phyloP scores from a whole-genome alignment of 2,113 vertebrate species.

The Macaca nemestrina region DNA sequence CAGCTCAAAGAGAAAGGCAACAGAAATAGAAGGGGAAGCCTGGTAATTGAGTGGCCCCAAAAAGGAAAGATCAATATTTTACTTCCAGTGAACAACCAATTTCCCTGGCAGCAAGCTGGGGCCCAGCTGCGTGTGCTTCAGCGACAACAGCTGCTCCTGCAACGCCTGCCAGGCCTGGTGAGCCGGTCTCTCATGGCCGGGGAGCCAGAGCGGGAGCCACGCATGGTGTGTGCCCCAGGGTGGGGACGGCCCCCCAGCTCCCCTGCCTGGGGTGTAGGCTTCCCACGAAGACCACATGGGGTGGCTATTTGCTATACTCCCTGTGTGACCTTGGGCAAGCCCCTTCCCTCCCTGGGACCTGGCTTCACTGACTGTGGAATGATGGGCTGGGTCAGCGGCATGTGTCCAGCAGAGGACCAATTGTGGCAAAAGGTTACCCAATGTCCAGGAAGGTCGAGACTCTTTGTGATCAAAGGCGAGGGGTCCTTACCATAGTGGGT shows the following conservation, averaged over 20 bases:
- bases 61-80: conserved; percentile 52
- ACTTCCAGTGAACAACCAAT: background rate
- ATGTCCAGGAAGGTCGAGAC: background rate
- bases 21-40: conserved; percentile 67
- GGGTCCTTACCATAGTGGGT: too few species aligned
- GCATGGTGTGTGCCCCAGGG: rapidly evolving
- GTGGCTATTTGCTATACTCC: background rate
- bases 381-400: background rate
- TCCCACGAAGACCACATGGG: rapidly evolving
- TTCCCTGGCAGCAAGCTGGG: conserved; percentile 19
- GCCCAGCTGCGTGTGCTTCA: conserved; percentile 34
- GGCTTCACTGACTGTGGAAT: background rate
- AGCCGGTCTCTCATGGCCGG: background rate
- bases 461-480: background rate
- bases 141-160: background rate
- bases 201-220: rapidly evolving
- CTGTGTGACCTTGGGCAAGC: background rate
- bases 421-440: background rate
- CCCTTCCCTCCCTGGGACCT: background rate
- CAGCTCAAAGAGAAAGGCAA: conserved; percentile 24
- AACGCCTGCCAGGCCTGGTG: background rate
- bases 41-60: conserved; percentile 21
- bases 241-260: background rate
- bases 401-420: background rate
- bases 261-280: rapidly evolving